phyloP scores from a whole-genome alignment of 2,113 vertebrate species.

The Platichthys stellatus region DNA sequence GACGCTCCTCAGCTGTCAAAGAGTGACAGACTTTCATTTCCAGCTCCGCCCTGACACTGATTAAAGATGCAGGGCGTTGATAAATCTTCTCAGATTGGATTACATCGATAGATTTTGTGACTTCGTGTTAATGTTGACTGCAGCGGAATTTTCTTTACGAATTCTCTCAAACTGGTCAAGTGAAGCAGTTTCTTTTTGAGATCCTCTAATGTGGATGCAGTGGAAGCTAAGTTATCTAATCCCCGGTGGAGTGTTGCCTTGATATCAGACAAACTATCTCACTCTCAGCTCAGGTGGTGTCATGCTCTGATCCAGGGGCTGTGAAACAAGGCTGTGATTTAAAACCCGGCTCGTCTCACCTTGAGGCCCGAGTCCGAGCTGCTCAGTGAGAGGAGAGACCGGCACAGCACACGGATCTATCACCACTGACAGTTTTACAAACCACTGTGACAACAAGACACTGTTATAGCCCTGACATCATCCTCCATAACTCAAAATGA shows the following conservation, averaged over 20 bases:
- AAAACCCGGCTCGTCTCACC: constrained; percentile 50
- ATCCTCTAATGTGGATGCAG: neutral
- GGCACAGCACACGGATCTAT: constrained; percentile 20
- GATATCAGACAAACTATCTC: neutral
- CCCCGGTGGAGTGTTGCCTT: neutral
- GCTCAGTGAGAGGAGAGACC: neutral
- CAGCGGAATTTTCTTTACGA: neutral
- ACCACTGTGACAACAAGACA: constrained; percentile 4
- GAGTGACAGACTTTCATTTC: constrained; percentile 32
- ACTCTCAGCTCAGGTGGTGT: neutral
- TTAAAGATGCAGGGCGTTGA: constrained; percentile 28
- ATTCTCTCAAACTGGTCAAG: neutral
- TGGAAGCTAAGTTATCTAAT: neutral
- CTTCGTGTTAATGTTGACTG: constrained; percentile 42
- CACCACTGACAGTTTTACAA: constrained; percentile 33
- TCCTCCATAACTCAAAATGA: too few relatives aligned
- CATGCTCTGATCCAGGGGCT: neutral
- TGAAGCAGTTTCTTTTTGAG: neutral
- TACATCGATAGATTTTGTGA: constrained; percentile 33
- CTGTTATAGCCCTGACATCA: too few relatives aligned
- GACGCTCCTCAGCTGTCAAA: constrained; percentile 13
- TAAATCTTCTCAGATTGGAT: constrained; percentile 32
- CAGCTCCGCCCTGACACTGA: constrained; percentile 9
- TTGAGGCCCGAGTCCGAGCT: constrained; percentile 27
- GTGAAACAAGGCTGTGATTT: constrained; percentile 44